Percentiles rank a stretch among this genome's conserved stretches.
phyloP scores from a whole-genome alignment of 2,797 vertebrate species.

The Acrossocheilus wenchowensis region DNA sequence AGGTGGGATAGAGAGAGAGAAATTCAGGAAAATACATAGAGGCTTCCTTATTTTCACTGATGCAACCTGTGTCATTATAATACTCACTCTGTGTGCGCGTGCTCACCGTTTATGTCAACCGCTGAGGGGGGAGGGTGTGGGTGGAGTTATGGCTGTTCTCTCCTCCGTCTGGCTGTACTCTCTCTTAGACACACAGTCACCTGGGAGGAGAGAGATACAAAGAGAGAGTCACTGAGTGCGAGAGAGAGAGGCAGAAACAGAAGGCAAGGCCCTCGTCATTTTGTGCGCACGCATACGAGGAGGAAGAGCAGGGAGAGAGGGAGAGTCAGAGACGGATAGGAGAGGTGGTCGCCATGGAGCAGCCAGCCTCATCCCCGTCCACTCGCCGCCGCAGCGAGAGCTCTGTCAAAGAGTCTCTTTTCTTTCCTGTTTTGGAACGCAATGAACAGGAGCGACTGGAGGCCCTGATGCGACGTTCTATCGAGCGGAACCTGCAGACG shows the following conservation, averaged over 20 bases:
- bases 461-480: conserved; percentile 88
- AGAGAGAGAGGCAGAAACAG: conserved; percentile 42
- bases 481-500: conserved; percentile 83
- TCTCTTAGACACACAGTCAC: conserved; percentile 68
- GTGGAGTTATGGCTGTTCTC: conserved; percentile 59
- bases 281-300: conserved; percentile 51
- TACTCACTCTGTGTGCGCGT: conserved; percentile 27
- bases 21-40: conserved; percentile 15
- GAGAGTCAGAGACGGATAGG: conserved; percentile 57
- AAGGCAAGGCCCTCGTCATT: conserved; percentile 47
- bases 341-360: conserved; percentile 81
- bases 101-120: conserved; percentile 39
- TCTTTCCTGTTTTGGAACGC: conserved; percentile 82
- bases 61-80: conserved; percentile 61
- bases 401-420: conserved; percentile 81
- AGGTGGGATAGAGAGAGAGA: not conserved
- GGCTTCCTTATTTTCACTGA: conserved; percentile 51
- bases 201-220: conserved; percentile 53
- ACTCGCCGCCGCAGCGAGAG: conserved; percentile 80
- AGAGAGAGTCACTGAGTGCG: conserved; percentile 37
- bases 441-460: conserved; percentile 93
- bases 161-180: conserved; percentile 62
- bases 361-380: conserved; percentile 72
- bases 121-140: conserved; percentile 59
- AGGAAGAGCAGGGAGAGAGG: conserved; percentile 50